A percentile compares a stretch with the other conserved stretches of the same genome.
Conservation (phyloP, 2,888 invertebrate species). For the Sacculina carcini region DNA sequence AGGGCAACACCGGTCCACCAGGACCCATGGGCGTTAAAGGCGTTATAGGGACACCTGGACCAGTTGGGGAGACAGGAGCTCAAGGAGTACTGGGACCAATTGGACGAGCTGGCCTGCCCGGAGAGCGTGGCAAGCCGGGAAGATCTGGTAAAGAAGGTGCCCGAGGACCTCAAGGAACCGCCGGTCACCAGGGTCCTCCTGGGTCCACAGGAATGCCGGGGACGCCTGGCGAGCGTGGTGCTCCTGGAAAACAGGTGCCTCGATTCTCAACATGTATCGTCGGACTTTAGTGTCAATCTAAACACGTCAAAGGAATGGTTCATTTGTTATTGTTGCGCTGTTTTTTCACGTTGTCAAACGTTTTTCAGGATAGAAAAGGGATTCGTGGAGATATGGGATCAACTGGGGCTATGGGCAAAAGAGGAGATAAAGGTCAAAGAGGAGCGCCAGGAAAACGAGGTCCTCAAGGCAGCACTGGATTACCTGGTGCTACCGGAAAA, state of each 20-base stretch:
- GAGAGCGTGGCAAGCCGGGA: slow-evolving; percentile 15
- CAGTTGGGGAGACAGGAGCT: slow-evolving; percentile 11
- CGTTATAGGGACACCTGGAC: slow-evolving; percentile 11
- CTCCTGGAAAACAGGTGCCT: no score
- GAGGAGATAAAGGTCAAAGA: slow-evolving; percentile 41
- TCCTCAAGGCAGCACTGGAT: slow-evolving; percentile 33
- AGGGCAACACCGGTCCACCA: slow-evolving; percentile 42
- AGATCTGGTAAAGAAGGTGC: slow-evolving; percentile 21
- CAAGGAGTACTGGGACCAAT: slow-evolving; percentile 12
- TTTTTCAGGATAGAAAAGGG: no score
- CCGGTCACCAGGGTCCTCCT: slow-evolving; percentile 22
- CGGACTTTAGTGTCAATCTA: no score
- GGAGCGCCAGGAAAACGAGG: slow-evolving; percentile 59
- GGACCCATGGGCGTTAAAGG: slow-evolving; percentile 19
- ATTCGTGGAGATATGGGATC: no score
- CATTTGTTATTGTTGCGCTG: no score
- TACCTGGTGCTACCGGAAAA: no score
- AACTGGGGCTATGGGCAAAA: no score
- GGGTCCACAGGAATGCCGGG: no score
- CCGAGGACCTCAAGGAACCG: slow-evolving; percentile 27
- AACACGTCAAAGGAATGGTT: no score
- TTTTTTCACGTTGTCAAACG: no score
- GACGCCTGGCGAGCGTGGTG: no score
- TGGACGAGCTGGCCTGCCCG: slow-evolving; percentile 11
- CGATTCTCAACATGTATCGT: no score